Conservation (phyloP, 1,140 invertebrate species). For the Macrocentrus cingulum region DNA sequence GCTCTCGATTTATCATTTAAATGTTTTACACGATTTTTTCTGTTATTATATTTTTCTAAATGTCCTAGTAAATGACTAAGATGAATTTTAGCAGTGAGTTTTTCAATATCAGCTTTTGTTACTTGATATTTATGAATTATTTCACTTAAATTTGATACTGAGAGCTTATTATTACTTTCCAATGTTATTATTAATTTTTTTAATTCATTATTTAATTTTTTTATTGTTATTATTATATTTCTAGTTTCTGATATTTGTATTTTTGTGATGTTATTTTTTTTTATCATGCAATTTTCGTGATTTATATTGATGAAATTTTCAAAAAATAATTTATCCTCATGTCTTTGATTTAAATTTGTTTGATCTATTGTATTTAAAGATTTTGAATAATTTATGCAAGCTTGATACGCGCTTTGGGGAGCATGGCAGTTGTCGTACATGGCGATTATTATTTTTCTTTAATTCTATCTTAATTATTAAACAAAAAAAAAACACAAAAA, state of each 20-base stretch:
- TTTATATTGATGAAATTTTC: conserved; percentile 36
- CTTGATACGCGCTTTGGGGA: neutral
- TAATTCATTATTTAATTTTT: conserved; percentile 40
- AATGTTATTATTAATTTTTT: conserved; percentile 54
- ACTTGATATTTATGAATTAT: conserved; percentile 45
- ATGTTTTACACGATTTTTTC: conserved; percentile 60
- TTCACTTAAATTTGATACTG: conserved; percentile 60
- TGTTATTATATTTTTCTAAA: conserved; percentile 60
- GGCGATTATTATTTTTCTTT: neutral
- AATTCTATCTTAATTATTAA: conserved; percentile 8
- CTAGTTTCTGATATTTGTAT: conserved; percentile 47
- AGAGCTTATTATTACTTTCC: conserved; percentile 44
- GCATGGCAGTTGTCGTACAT: conserved; percentile 21
- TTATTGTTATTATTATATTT: conserved; percentile 40
- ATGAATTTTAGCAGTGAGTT: conserved; percentile 45
- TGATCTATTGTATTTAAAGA: neutral
- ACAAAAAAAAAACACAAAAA: no score
- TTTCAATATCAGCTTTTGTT: conserved; percentile 24
- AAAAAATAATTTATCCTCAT: conserved; percentile 38
- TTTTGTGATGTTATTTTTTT: conserved; percentile 24
- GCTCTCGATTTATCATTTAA: conserved; percentile 51
- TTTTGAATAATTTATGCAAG: neutral
- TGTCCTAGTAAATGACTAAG: conserved; percentile 56
- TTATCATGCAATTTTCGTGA: conserved; percentile 14
- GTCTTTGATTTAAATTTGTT: conserved; percentile 27